These are phyloP conservation scores for Halichondria panicea DNA, from an alignment of 37 sponge, comb jelly and placozoan species.

Conservation along the genomic window DNA sequence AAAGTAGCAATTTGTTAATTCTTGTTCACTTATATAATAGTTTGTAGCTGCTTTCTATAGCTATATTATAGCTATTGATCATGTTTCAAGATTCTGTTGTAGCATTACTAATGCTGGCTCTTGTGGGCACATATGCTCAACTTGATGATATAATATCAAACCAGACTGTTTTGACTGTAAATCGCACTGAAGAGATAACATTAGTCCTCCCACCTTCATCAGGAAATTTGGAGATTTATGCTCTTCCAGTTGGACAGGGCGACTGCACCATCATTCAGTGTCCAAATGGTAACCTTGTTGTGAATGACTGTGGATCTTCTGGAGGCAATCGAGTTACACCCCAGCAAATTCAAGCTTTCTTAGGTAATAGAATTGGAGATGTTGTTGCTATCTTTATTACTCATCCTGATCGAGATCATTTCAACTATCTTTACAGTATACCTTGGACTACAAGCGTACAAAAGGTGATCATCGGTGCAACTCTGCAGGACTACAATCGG, in stretches of 20 bases:
- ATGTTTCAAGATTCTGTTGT: no score
- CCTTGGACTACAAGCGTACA: not conserved
- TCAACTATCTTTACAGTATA: slow-evolving; percentile 9
- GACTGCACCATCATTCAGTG: slow-evolving; percentile 50
- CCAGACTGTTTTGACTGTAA: no score
- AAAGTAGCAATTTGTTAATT: no score
- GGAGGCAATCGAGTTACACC: slow-evolving; percentile 10
- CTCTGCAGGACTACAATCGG: not conserved
- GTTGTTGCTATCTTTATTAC: slow-evolving; percentile 16
- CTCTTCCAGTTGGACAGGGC: slow-evolving; percentile 53
- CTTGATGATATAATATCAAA: no score
- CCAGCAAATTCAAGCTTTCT: slow-evolving; percentile 5
- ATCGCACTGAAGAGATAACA: not conserved
- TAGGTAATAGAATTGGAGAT: not conserved
- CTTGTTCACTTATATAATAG: no score
- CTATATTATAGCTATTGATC: no score
- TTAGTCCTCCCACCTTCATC: slow-evolving; percentile 5
- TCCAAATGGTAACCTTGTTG: slow-evolving; percentile 17
- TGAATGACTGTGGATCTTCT: slow-evolving; percentile 34
- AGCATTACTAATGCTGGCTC: no score
- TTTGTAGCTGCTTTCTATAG: no score
- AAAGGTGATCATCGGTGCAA: slow-evolving; percentile 16
- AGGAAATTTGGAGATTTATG: slow-evolving; percentile 22
- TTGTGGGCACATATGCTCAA: no score
- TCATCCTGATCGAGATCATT: slow-evolving; percentile 37